Evolutionary conservation across 2,797 vertebrate genomes (phyloP).

Genomic region (Masticophis lateralis): DNA sequence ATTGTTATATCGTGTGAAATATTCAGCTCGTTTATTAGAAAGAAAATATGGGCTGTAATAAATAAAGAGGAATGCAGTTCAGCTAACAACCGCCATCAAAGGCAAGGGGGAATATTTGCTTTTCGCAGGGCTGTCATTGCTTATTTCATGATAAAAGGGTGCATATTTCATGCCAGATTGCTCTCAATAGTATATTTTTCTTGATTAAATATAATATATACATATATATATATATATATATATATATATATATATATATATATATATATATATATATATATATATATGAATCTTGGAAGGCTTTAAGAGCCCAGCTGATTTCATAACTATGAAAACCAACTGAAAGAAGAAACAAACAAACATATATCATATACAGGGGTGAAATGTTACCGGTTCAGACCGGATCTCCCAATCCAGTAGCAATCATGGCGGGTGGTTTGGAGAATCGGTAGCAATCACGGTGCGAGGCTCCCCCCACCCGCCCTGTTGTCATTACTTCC

Average conservation of each 20-base stretch:
- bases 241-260: background rate
- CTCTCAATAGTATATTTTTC: conserved; percentile 15
- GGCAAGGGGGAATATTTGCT: conserved; percentile 15
- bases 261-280: background rate
- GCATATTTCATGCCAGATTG: background rate
- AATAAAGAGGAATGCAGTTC: background rate
- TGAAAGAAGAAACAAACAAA: background rate
- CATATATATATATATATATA: background rate
- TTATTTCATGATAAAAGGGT: conserved; percentile 26
- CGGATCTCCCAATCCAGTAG: too few species aligned
- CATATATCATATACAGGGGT: background rate
- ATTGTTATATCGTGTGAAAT: conserved; percentile 13
- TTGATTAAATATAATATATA: conserved; percentile 1
- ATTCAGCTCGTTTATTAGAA: conserved; percentile 5
- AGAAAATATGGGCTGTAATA: conserved; percentile 10
- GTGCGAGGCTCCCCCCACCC: too few species aligned
- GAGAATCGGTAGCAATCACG: too few species aligned
- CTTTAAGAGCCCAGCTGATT: background rate
- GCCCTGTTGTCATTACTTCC: too few species aligned
- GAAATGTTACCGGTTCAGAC: too few species aligned
- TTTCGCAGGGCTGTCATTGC: background rate
- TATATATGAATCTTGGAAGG: background rate
- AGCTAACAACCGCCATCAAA: background rate
- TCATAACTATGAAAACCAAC: background rate
- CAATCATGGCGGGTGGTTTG: too few species aligned